Evolutionary conservation across 2,113 vertebrate species (phyloP).

Genomic region (Anser cygnoides): DNA sequence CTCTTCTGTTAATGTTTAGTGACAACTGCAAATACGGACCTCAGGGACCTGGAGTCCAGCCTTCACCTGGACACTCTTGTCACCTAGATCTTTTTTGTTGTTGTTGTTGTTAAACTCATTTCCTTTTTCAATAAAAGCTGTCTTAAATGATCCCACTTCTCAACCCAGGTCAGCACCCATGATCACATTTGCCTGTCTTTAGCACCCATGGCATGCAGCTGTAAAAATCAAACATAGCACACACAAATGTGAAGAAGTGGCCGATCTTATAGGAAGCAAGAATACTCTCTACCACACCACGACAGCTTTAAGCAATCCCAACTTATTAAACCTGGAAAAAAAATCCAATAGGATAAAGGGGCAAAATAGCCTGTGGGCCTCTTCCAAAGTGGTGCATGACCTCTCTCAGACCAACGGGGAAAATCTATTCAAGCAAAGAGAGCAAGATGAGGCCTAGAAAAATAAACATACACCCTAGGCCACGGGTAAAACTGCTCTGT

Average conservation of each 20-base stretch:
- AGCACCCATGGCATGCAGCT: not conserved
- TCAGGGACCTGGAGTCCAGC: not conserved
- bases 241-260: not conserved
- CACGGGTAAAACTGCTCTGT: not conserved
- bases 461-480: rapidly evolving
- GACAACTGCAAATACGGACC: not conserved
- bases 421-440: rapidly evolving
- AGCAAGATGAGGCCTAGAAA: not conserved
- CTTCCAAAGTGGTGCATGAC: not conserved
- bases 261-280: rapidly evolving
- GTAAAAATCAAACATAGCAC: not conserved
- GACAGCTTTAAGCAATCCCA: not conserved
- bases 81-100: not conserved
- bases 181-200: not conserved
- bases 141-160: not conserved
- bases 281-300: rapidly evolving
- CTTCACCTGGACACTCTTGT: not conserved
- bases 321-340: not conserved
- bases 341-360: not conserved
- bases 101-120: not conserved
- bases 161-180: not conserved
- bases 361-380: not conserved
- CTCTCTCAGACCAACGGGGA: not conserved
- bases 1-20: not conserved
- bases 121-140: not conserved